phyloP scores from a whole-genome alignment of 2,888 invertebrate species.

The Camponotus fellah region DNA sequence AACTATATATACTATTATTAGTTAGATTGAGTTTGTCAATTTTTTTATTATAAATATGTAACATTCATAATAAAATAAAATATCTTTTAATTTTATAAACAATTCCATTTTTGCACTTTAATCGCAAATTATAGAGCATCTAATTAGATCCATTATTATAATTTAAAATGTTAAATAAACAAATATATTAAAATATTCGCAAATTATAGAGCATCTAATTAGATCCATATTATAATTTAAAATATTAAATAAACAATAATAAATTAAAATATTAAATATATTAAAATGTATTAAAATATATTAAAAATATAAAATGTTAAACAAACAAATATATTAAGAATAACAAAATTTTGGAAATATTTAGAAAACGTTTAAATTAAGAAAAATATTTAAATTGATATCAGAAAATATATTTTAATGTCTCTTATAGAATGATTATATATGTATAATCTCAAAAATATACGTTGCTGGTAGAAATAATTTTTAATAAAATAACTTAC shows the following conservation, averaged over 20 bases:
- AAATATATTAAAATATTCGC: too few relatives aligned
- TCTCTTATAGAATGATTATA: background rate
- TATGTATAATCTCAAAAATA: conserved; percentile 18
- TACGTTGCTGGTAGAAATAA: conserved; percentile 27
- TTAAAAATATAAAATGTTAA: conserved; percentile 14
- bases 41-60: background rate
- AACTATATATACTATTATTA: background rate
- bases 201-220: background rate
- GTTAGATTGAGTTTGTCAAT: conserved; percentile 8
- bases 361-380: background rate
- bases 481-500: conserved; percentile 74
- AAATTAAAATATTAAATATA: too few relatives aligned
- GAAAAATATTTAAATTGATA: background rate
- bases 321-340: background rate
- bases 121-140: background rate
- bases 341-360: background rate
- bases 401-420: background rate
- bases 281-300: too few relatives aligned
- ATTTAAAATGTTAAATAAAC: conserved; percentile 1
- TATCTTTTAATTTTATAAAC: background rate
- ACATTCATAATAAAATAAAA: background rate
- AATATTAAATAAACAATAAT: too few relatives aligned
- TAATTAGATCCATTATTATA: background rate
- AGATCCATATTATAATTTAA: background rate
- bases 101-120: background rate